Base-by-base conservation (phyloP, 2,797 vertebrate genomes). In the Scomberomorus guttatus region DNA sequence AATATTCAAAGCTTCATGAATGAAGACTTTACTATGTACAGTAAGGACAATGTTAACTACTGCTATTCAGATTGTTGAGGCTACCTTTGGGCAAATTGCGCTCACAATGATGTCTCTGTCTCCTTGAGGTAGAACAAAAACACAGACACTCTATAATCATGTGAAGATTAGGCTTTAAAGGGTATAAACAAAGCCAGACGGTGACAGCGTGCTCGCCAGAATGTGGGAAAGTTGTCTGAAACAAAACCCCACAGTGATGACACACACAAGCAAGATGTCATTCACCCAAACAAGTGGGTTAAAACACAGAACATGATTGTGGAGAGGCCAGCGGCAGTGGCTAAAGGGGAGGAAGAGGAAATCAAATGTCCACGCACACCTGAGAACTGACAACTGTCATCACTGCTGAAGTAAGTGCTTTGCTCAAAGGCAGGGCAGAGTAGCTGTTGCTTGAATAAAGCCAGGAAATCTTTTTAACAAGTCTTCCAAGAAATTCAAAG, bases 131-230 rank as follows among this genome's bases (percentile, higher is more conserved):
- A 63, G 76, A 87, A 83, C 79, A 89, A 88, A 92, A 90, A 92
- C 92, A 92, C 82, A 85, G 61, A 83, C 86, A 89, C 76, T 77
- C 89, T 92, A 80, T 93, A 94, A 94, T 93, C 91, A 92, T 76
- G 78, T 66, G 86, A 84, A 90, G 85, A 91, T 89, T 86, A 73
- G 80, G 72, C 59, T 86, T 80, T 67, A 69, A 85, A 72, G 77
- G 83, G 71, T 79, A 80, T 88, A 87, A 94, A 92, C 90, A 92
- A 73, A 87, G 59, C 34, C 84, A 90, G 84, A 91, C 89, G 68
- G 80, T 79, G 82, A 90, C 81, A 81, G 82, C 55, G 71, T 50
- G 82, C 81, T 75, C n/a, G 52, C 55, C 65, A 74, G 65, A 87
- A 87, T 89, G 90, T 92, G 90, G 90, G 92, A 93, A 89, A 87